These are phyloP conservation scores for Alca torda DNA, from an alignment of 2,797 vertebrate species.

Conservation along the genomic window DNA sequence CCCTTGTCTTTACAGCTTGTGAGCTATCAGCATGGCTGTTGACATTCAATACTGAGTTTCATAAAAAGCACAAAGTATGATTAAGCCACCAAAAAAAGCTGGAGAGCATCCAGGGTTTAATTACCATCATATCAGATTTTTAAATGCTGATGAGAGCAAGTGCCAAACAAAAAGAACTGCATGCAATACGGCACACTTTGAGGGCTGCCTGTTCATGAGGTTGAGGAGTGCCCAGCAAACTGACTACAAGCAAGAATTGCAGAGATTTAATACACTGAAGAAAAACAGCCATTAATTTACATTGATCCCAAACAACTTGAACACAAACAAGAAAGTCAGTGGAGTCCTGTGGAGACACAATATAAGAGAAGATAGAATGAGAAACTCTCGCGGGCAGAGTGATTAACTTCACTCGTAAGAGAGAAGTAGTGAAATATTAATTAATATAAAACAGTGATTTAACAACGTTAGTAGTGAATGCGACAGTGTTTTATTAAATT, in stretches of 20 bases:
- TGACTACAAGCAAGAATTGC: background rate
- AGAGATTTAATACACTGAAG: background rate
- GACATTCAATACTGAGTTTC: background rate
- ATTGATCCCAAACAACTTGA: background rate
- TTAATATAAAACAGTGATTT: too few species aligned
- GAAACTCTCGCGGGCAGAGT: too few species aligned
- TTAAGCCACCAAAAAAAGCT: slow-evolving; percentile 22
- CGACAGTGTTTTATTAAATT: too few species aligned
- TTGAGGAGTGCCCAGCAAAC: background rate
- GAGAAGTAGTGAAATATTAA: too few species aligned
- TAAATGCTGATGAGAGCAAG: slow-evolving; percentile 44
- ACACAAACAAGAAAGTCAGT: background rate
- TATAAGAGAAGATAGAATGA: background rate
- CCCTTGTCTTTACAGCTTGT: background rate
- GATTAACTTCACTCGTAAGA: too few species aligned
- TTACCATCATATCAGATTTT: slow-evolving; percentile 14
- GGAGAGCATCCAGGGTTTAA: slow-evolving; percentile 41
- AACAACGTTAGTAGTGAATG: too few species aligned
- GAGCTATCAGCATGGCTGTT: background rate
- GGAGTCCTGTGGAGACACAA: background rate
- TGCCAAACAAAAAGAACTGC: slow-evolving; percentile 8
- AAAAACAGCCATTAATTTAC: background rate
- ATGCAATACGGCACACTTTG: background rate
- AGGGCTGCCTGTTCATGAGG: background rate
- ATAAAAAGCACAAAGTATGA: background rate